Percentiles rank a stretch among this genome's conserved stretches.
Conservation (phyloP, 1,140 invertebrate species). For the Spodoptera frugiperda region DNA sequence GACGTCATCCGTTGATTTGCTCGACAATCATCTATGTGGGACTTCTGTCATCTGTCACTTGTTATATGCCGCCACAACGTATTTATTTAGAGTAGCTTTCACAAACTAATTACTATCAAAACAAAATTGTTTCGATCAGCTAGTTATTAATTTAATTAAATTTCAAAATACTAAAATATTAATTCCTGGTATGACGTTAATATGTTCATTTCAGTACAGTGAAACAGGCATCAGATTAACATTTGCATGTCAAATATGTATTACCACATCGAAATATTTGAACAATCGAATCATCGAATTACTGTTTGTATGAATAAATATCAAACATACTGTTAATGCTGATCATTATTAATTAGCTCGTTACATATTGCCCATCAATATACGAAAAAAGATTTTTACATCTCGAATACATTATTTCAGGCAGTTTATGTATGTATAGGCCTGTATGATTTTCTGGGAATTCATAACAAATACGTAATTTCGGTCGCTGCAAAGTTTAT, state of each 20-base stretch:
- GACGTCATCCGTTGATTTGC: too few species aligned
- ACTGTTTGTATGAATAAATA: neutral
- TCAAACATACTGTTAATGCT: neutral
- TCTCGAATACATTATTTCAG: too few species aligned
- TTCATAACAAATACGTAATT: too few species aligned
- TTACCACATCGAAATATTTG: neutral
- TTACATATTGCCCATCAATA: too few species aligned
- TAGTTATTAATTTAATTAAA: neutral
- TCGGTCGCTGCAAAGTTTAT: too few species aligned
- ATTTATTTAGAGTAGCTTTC: too few species aligned
- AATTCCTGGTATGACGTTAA: neutral
- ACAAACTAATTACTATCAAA: neutral
- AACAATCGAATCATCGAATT: neutral
- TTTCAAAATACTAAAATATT: neutral
- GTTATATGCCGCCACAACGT: too few species aligned
- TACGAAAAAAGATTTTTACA: too few species aligned
- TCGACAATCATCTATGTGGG: too few species aligned
- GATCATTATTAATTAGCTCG: neutral
- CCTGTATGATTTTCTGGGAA: too few species aligned
- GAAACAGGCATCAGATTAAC: neutral
- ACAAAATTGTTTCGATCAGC: neutral
- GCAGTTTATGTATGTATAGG: too few species aligned
- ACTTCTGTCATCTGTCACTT: too few species aligned
- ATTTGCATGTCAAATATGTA: conserved; percentile 15
- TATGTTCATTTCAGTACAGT: neutral